A percentile compares a stretch with the other conserved stretches of the same genome.
These are phyloP conservation scores for Petroica traversi DNA, from an alignment of 2,113 vertebrate species.

Conservation along the genomic window DNA sequence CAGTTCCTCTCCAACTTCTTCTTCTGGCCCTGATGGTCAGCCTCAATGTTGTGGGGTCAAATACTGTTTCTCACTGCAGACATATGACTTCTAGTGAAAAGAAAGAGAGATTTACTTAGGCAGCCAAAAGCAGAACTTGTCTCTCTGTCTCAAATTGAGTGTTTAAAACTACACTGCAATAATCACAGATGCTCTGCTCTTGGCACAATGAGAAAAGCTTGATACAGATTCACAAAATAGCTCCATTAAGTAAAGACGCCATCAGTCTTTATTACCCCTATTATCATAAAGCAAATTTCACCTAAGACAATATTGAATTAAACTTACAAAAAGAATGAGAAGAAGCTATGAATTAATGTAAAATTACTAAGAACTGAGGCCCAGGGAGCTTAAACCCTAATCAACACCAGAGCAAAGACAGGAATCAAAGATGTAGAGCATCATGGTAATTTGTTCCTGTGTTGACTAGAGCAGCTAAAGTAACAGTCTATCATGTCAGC, in stretches of 20 bases:
- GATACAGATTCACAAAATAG: slow-evolving; percentile 13
- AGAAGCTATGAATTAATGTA: slow-evolving; percentile 11
- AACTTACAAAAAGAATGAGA: background rate
- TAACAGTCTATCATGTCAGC: background rate
- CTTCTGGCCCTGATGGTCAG: background rate
- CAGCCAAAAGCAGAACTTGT: background rate
- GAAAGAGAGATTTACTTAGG: background rate
- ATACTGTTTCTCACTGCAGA: background rate
- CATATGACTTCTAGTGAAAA: background rate
- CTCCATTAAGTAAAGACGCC: slow-evolving; percentile 9
- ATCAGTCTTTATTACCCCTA: slow-evolving; percentile 36
- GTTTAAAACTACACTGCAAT: background rate
- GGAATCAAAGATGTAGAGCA: background rate
- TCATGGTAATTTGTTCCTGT: background rate
- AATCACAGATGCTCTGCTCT: slow-evolving; percentile 58
- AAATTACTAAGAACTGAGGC: background rate
- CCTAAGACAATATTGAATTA: background rate
- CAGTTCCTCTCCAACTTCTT: background rate
- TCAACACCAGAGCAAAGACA: background rate
- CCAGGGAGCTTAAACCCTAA: background rate
- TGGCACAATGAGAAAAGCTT: slow-evolving; percentile 37
- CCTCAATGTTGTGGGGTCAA: background rate
- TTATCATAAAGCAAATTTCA: slow-evolving; percentile 41
- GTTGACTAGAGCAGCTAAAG: background rate
- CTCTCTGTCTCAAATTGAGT: background rate